These are phyloP conservation scores for Acipenser transmontanus DNA, from an alignment of 2,797 vertebrate genomes.

Conservation along the genomic window DNA sequence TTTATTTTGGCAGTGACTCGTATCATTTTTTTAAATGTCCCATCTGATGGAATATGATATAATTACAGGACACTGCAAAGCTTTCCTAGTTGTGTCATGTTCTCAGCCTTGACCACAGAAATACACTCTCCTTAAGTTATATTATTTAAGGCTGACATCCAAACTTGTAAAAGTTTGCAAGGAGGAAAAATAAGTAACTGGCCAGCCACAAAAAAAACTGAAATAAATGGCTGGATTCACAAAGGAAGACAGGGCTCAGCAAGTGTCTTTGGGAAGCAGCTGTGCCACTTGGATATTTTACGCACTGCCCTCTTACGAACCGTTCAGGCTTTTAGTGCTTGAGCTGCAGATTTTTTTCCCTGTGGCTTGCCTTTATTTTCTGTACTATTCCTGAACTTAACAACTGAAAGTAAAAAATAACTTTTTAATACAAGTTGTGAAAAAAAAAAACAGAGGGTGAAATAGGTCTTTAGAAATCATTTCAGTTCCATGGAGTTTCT, in stretches of 20 bases:
- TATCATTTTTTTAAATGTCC: not conserved
- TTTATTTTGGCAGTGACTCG: conserved; percentile 12
- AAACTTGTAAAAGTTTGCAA: conserved; percentile 2
- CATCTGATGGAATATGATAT: not conserved
- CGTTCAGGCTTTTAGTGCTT: not conserved
- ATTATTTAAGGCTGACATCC: not conserved
- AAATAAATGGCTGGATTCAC: conserved; percentile 45
- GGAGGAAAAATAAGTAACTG: not conserved
- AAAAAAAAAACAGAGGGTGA: too few species aligned
- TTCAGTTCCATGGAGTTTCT: too few species aligned
- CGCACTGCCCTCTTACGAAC: conserved; percentile 18
- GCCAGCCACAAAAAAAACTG: not conserved
- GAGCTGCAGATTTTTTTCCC: not conserved
- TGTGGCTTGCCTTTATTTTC: too few species aligned
- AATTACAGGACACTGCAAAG: conserved; percentile 9
- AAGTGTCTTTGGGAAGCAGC: conserved; percentile 50
- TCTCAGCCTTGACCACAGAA: conserved; percentile 1
- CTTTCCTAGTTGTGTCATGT: conserved; percentile 9
- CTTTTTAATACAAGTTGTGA: too few species aligned
- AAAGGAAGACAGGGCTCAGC: conserved; percentile 41
- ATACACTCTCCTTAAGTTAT: not conserved
- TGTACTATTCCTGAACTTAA: too few species aligned
- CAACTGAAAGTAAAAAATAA: too few species aligned
- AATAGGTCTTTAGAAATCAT: too few species aligned
- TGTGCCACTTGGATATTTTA: conserved; percentile 42